Conservation (phyloP, 2,113 vertebrate genomes). For the Phalacrocorax carbo region DNA sequence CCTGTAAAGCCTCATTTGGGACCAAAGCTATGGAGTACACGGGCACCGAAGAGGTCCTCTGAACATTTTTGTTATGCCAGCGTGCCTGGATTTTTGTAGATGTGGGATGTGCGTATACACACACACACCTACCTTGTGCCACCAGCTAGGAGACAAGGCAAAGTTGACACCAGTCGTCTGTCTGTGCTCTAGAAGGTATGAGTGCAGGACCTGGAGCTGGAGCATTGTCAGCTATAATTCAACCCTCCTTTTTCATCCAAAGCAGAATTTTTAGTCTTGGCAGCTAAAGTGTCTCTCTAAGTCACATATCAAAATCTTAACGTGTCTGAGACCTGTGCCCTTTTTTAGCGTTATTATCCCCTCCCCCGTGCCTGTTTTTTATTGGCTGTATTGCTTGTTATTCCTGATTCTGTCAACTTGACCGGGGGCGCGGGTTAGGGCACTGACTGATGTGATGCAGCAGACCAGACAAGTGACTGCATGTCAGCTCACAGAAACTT, state of each 20-base stretch:
- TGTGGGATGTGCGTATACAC: fast-evolving
- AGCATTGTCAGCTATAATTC: not conserved
- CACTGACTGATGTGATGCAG: not conserved
- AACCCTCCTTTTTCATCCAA: not conserved
- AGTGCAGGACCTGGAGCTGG: not conserved
- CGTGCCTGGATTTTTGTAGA: not conserved
- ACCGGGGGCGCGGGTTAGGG: not conserved
- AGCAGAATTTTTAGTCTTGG: not conserved
- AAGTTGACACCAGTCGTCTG: not conserved
- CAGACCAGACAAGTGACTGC: not conserved
- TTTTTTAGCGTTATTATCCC: not conserved
- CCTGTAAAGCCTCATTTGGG: not conserved
- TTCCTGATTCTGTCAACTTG: not conserved
- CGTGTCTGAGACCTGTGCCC: not conserved
- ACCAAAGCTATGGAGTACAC: not conserved
- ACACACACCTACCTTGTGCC: not conserved
- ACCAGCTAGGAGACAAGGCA: not conserved
- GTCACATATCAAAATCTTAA: not conserved
- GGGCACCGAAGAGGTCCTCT: not conserved
- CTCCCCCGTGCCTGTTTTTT: not conserved
- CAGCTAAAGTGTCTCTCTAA: not conserved
- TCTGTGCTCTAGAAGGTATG: not conserved
- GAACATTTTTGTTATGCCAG: not conserved
- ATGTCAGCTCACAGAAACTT: not conserved
- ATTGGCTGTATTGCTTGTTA: not conserved